These are phyloP conservation scores for Apostichopus leukothele DNA, from an alignment of 53 echinoderm and acorn worm species.

Conservation along the genomic window DNA sequence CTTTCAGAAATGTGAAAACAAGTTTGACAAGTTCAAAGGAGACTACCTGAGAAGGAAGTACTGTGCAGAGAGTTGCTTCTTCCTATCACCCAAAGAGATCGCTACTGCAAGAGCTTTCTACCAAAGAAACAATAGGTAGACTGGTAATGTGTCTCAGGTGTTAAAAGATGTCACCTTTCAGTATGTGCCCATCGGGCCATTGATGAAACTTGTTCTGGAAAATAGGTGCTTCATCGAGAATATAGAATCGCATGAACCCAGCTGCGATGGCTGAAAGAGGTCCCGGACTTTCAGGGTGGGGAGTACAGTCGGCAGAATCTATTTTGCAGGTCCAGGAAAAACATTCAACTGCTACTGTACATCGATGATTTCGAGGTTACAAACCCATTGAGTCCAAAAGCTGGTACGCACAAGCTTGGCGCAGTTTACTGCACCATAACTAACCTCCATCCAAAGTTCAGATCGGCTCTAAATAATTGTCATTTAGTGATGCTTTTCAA, in stretches of 20 bases:
- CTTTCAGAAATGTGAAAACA: conserved; percentile 17
- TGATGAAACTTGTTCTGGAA: conserved; percentile 45
- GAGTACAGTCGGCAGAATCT: background rate
- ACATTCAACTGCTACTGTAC: conserved; percentile 5
- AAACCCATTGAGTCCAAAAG: conserved; percentile 38
- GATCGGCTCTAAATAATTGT: conserved; percentile 51
- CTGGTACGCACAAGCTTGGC: conserved; percentile 36
- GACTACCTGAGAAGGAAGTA: conserved; percentile 39
- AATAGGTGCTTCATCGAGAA: conserved; percentile 13
- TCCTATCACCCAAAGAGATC: conserved; percentile 30
- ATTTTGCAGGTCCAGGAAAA: background rate
- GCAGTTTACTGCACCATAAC: conserved; percentile 57
- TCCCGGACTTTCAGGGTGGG: conserved; percentile 45
- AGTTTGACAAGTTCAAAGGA: conserved; percentile 26
- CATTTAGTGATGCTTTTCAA: conserved; percentile 50
- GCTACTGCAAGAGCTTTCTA: conserved; percentile 36
- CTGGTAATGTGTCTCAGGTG: conserved; percentile 33
- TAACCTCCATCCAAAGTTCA: conserved; percentile 52
- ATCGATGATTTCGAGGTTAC: conserved; percentile 39
- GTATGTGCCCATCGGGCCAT: conserved; percentile 31
- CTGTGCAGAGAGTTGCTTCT: conserved; percentile 11
- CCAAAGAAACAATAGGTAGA: conserved; percentile 30
- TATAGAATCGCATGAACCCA: background rate
- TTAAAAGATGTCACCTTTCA: conserved; percentile 32
- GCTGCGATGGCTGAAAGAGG: conserved; percentile 27